Evolutionary conservation across 2,888 invertebrate genomes (phyloP), one percentile per base, ranked within the genome.

Genomic region (Acrobeloides nanus): DNA sequence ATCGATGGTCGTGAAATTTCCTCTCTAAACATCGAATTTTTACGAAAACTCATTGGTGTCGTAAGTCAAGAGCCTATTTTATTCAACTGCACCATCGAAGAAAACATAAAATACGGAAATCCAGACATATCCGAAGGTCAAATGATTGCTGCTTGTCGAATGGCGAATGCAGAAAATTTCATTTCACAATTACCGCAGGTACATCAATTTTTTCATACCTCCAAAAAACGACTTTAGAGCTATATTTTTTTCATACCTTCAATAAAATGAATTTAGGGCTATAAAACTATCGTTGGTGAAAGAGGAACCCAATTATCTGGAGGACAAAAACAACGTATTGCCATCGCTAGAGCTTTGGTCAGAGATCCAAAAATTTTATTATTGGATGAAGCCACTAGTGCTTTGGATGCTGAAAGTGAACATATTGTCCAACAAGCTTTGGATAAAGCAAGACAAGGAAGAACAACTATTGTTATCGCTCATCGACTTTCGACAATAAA

Each of bases 1-100:
- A n/a, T n/a, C n/a, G n/a, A n/a, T n/a, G n/a, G n/a, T n/a, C n/a
- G n/a, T n/a, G n/a, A n/a, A n/a, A n/a, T n/a, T n/a, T n/a, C n/a
- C n/a, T n/a, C n/a, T n/a, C 57, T 78, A 20, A 79, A 79, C 53
- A 60, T 79, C 8, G 74, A 74, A n/a, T 77, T 76, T 74, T 62
- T 78, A 34, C 59, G 79, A 34, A 63, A 70, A 17, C 47, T 63
- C 18, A 65, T 76, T 31, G 76, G 74, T 6, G 66, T 74, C 8
- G 76, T 76, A n/a, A 57, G 57, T 8, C 67, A 67, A 34, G 66
- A 81, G 60, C 80, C 80, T 5, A 82, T 88, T 5, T 79, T 90
- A 10, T 80, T 81, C 66, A 78, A 75, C 24, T 74, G 73, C 1
- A 75, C 78, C 4, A 79, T 81, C 45, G 62, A 71, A 3, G 55